A percentile compares a stretch with the other conserved stretches of the same genome.
phyloP scores from a whole-genome alignment of 2,888 invertebrate genomes.

The Sesia apiformis region DNA sequence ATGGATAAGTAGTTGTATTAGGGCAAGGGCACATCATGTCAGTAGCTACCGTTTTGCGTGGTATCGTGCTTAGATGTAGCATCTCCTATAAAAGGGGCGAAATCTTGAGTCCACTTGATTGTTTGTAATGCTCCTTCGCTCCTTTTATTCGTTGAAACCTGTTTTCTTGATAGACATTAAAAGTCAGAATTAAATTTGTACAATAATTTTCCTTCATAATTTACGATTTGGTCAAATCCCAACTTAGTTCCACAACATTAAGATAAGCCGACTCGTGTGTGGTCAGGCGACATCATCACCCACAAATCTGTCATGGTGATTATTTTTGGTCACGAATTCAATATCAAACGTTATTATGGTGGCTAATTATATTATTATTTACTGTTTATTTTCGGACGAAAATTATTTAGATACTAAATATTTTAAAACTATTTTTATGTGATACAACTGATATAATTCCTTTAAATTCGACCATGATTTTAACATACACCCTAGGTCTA shows the following conservation, averaged over 20 bases:
- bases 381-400: no score
- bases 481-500: conserved; percentile 3
- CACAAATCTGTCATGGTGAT: conserved; percentile 35
- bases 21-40: conserved; percentile 39
- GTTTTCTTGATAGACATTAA: background rate
- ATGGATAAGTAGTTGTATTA: conserved; percentile 27
- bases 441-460: no score
- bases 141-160: background rate
- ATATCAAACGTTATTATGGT: conserved; percentile 28
- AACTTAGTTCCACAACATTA: conserved; percentile 20
- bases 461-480: no score
- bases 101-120: no score
- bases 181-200: background rate
- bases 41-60: conserved; percentile 31
- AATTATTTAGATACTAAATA: no score
- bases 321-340: conserved; percentile 42
- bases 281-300: conserved; percentile 34
- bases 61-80: background rate
- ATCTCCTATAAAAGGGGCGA: background rate
- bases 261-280: conserved; percentile 8
- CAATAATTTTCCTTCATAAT: background rate
- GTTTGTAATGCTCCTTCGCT: background rate
- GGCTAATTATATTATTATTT: background rate
- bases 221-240: background rate
- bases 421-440: no score